Evolutionary conservation across 23 tunicate species (phyloP), one percentile per base, ranked within the genome.

Genomic region (Ciona savignyi): DNA sequence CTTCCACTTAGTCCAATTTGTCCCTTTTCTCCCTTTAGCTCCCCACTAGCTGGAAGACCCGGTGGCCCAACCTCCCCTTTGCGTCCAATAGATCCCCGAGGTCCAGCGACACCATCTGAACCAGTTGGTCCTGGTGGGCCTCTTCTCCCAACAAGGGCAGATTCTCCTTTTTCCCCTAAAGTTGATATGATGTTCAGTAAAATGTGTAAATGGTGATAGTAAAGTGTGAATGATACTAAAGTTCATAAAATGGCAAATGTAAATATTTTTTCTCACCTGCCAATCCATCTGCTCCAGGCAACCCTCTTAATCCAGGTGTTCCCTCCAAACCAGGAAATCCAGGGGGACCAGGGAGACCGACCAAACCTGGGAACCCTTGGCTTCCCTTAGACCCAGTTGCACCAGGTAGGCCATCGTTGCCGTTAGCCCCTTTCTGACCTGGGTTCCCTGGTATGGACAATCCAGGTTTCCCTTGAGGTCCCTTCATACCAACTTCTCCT

Each of bases 61-160:
- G 80, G 84, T 34, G 67, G 86, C 24, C 93, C 93, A 32, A 62
- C 30, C 0, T 27, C 72, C 1, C 93, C 93, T 33, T 82, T 82
- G 1, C 33, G 27, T 27, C 87, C 87, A 28, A 22, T 3, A 48
- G 60, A 19, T 6, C 87, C 87, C 25, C 23, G 62, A 74, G 19
- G 34, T 1, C 87, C 87, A 2, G 26, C n/a, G 29, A 31, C 67
- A 11, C 87, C 87, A 29, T n/a, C 62, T 0, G 70, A 51, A 27
- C 93, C 93, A 23, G 23, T 65, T 34, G 70, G 81, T 27, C 93
- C 93, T 31, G 84, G 73, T 1, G 67, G 81, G 35, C 93, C 93
- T 31, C 32, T 29, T 34, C 72, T 23, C 22, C 85, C 93, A 23
- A 66, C 32, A 20, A 71, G 30, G 0, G 85, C 85, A 11, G 75